phyloP scores from a whole-genome alignment of 2,888 invertebrate species.

The Pharmacophagus antenor region DNA sequence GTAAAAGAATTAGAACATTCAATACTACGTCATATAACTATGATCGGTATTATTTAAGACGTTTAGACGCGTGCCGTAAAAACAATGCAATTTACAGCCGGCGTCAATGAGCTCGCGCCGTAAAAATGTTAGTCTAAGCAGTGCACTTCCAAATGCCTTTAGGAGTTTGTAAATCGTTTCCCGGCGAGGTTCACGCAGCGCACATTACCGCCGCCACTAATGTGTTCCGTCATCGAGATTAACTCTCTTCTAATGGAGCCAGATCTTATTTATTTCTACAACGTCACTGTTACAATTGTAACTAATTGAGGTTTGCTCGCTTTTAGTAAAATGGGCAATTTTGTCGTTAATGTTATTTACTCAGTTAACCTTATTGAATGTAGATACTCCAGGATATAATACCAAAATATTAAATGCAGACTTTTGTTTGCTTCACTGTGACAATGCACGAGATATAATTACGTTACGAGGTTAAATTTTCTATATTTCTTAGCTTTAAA shows the following conservation, averaged over 20 bases:
- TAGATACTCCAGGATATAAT: not conserved
- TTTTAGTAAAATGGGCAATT: constrained; percentile 79
- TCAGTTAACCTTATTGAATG: constrained; percentile 45
- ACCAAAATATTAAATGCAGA: not conserved
- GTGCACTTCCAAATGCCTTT: constrained; percentile 57
- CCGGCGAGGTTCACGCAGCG: constrained; percentile 65
- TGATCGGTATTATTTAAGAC: not conserved
- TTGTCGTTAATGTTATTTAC: constrained; percentile 64
- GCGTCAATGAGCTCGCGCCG: constrained; percentile 15
- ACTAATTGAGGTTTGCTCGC: constrained; percentile 75
- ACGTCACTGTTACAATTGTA: constrained; percentile 72
- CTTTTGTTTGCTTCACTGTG: not conserved
- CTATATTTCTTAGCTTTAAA: too few species aligned
- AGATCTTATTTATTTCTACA: constrained; percentile 65
- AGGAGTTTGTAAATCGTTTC: constrained; percentile 71
- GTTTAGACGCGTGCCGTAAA: not conserved
- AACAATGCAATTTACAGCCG: not conserved
- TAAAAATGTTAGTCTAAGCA: constrained; percentile 19
- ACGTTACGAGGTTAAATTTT: too few species aligned
- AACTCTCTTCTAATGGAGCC: constrained; percentile 70
- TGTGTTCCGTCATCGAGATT: constrained; percentile 80
- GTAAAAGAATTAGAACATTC: not conserved
- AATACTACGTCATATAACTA: too few species aligned
- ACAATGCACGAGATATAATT: too few species aligned
- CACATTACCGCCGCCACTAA: constrained; percentile 69